These are phyloP conservation scores for Catocala nupta DNA, from an alignment of 2,888 invertebrate genomes.

Conservation along the genomic window DNA sequence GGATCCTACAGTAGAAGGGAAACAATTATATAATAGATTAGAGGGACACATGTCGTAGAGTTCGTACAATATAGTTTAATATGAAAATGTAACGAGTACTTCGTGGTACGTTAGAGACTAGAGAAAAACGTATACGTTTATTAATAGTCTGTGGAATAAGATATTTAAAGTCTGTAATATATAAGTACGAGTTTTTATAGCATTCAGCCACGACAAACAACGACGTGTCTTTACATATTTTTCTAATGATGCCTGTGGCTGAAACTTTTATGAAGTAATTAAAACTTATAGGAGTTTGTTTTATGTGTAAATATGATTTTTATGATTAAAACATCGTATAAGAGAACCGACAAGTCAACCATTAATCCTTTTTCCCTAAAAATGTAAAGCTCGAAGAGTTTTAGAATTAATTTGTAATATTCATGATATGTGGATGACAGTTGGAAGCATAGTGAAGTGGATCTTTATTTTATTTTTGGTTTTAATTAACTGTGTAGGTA, in stretches of 20 bases:
- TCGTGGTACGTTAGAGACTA: background rate
- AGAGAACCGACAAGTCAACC: background rate
- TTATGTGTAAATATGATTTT: background rate
- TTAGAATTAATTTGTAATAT: constrained; percentile 38
- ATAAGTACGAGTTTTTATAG: no score
- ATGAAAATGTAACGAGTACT: background rate
- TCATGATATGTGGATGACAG: constrained; percentile 47
- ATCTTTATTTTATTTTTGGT: background rate
- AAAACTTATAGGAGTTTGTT: no score
- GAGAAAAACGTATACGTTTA: background rate
- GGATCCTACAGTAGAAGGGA: constrained; percentile 5
- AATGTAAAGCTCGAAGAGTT: constrained; percentile 38
- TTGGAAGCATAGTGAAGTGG: constrained; percentile 25
- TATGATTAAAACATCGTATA: background rate
- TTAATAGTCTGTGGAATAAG: background rate
- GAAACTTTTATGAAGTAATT: no score
- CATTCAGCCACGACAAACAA: no score
- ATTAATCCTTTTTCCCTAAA: constrained; percentile 18
- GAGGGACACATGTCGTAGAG: background rate
- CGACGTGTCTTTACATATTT: background rate
- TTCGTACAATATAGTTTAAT: no score
- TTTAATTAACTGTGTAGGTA: background rate
- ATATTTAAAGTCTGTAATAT: no score
- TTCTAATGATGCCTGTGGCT: background rate
- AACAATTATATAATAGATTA: background rate